Evolutionary conservation across 2,797 vertebrate genomes (phyloP).

Genomic region (Gymnothorax javanicus): DNA sequence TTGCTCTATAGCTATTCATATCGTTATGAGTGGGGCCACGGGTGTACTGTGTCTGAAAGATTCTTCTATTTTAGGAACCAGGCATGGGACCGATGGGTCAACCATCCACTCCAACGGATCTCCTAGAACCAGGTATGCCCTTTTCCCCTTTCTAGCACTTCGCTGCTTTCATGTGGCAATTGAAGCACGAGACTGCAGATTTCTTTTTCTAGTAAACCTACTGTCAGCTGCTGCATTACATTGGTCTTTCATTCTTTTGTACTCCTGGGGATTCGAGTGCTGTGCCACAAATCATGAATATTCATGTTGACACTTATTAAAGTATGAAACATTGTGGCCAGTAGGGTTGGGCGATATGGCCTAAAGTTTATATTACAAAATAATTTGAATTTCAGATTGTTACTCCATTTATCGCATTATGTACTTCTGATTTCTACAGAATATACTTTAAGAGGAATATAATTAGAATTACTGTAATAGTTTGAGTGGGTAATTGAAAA

Average conservation of each 20-base stretch:
- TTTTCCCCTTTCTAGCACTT: background rate
- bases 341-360: too few species aligned
- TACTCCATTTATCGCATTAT: too few species aligned
- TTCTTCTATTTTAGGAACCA: conserved; percentile 65
- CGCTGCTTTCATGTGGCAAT: background rate
- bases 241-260: background rate
- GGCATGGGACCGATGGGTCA: conserved; percentile 58
- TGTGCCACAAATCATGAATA: background rate
- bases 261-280: background rate
- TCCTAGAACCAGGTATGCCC: conserved; percentile 64
- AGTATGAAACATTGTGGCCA: too few species aligned
- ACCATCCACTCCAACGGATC: conserved; percentile 60
- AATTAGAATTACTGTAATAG: too few species aligned
- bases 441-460: too few species aligned
- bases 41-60: background rate
- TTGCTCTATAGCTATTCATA: background rate
- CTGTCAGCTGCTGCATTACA: background rate
- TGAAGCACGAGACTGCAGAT: background rate
- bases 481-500: too few species aligned
- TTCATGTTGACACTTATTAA: background rate
- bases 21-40: background rate
- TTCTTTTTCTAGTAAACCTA: background rate
- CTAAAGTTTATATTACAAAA: too few species aligned
- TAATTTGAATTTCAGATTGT: too few species aligned
- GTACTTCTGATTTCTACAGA: too few species aligned